Base-by-base conservation (phyloP, 2,888 invertebrate species). In the Glomeris marginata region DNA sequence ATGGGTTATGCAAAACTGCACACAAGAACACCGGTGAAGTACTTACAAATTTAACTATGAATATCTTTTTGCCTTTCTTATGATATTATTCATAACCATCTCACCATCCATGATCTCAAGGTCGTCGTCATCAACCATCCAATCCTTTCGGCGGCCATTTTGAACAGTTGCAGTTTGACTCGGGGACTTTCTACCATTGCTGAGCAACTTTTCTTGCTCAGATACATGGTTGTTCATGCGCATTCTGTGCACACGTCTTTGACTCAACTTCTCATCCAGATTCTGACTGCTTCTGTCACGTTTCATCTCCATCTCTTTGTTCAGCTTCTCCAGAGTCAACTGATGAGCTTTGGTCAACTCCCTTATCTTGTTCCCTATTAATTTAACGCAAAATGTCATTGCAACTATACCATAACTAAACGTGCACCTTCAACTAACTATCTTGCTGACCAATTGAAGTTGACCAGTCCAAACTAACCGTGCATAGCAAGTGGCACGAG, bases 221-320 rank as follows among this genome's bases (percentile, higher is more conserved):
- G 18, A 38, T 18, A 16, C 3, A 38, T 28, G 28, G 3, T 28
- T 28, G 28, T 38, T 15, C 40, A 38, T 38, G 40, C 62, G 53
- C 28, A 55, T 56, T 22, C 62, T 50, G 10, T 61, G 57, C 37
- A 54, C 56, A 46, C 65, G 57, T 13, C 67, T 53, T 11, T 58
- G 60, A 18, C 59, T 54, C n/a, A 69, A 58, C 55, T 68, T 69
- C 47, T 64, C 65, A 52, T 68, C 63, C 33, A 69, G 58, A 2
- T 66, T 66, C 49, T 65, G 65, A 15, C 65, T 61, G 58, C 66
- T 60, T 41, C 67, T 58, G 2, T 63, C 63, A 52, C 64, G 65
- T 57, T 67, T 66, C 41, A 66, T 54, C 13, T 65, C 61, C 49
- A 66, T 65, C n/a, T 61, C 60, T 47, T 63, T 62, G 21, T 61